Conservation (phyloP, 2,113 vertebrate genomes). For the Tonatia bakeri region DNA sequence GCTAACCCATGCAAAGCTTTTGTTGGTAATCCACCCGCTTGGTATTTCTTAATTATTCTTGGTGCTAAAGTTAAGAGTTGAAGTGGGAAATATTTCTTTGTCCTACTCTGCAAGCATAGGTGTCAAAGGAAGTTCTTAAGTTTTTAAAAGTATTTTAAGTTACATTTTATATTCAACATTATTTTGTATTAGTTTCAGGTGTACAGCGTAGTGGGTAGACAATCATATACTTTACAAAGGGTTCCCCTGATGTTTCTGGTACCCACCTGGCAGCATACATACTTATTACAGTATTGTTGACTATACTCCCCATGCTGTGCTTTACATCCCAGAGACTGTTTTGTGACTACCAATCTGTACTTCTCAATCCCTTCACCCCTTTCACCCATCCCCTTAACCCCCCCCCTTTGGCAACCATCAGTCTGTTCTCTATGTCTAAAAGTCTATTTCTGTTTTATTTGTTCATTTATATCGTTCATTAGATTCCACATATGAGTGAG, state of each 20-base stretch:
- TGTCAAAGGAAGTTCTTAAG: background rate
- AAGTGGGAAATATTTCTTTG: background rate
- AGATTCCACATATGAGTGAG: background rate
- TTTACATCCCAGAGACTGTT: background rate
- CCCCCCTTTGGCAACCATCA: background rate
- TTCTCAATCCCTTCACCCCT: background rate
- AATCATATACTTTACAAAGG: background rate
- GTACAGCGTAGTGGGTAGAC: background rate
- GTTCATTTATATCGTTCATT: background rate
- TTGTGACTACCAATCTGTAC: background rate
- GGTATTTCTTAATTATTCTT: background rate
- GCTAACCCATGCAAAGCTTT: background rate
- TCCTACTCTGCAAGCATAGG: background rate
- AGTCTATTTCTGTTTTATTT: background rate
- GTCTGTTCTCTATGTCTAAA: background rate
- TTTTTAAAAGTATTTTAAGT: background rate
- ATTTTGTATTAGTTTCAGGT: background rate
- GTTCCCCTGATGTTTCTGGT: background rate
- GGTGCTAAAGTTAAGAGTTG: background rate
- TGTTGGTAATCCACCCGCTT: background rate
- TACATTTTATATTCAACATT: background rate
- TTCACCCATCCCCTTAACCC: background rate
- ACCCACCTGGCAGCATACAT: background rate
- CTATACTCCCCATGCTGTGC: background rate
- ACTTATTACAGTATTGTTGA: background rate